Evolutionary conservation across 1,140 invertebrate genomes (phyloP).

Genomic region (Drosophila mayri): DNA sequence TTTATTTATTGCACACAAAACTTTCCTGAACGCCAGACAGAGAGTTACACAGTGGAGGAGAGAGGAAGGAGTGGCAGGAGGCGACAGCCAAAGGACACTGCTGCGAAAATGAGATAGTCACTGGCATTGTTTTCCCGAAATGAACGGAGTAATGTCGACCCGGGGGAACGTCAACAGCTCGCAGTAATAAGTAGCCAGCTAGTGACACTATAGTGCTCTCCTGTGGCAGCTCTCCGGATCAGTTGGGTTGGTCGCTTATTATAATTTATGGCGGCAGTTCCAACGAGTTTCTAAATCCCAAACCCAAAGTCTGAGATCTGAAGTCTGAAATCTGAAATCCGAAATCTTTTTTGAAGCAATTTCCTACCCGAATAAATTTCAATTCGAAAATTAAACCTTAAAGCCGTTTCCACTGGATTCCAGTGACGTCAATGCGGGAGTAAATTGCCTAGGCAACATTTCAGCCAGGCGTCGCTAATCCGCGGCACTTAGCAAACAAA

Average conservation of each 20-base stretch:
- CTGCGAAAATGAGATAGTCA: conserved; percentile 76
- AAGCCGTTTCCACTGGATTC: conserved; percentile 31
- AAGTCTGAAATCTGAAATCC: neutral
- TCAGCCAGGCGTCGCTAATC: conserved; percentile 62
- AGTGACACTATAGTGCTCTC: conserved; percentile 52
- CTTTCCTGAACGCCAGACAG: conserved; percentile 28
- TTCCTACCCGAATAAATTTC: conserved; percentile 58
- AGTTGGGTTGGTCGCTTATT: conserved; percentile 46
- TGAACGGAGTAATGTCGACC: conserved; percentile 65
- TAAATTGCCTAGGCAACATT: conserved; percentile 50
- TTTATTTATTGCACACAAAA: conserved; percentile 78
- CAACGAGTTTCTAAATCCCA: neutral
- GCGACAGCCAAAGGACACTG: conserved; percentile 13
- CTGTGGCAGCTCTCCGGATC: conserved; percentile 19
- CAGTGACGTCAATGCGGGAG: conserved; percentile 50
- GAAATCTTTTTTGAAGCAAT: conserved; percentile 9
- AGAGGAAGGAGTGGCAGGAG: neutral
- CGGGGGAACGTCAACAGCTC: conserved; percentile 28
- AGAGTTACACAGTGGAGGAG: neutral
- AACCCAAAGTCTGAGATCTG: neutral
- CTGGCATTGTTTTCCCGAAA: conserved; percentile 72
- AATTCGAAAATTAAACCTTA: conserved; percentile 53
- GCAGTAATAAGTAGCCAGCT: conserved; percentile 69
- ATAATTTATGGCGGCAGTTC: conserved; percentile 57
- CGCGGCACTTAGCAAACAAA: conserved; percentile 76